These are phyloP conservation scores for Aphrocallistes beatrix DNA, from an alignment of 37 sponge, comb jelly and placozoan genomes.

Conservation along the genomic window DNA sequence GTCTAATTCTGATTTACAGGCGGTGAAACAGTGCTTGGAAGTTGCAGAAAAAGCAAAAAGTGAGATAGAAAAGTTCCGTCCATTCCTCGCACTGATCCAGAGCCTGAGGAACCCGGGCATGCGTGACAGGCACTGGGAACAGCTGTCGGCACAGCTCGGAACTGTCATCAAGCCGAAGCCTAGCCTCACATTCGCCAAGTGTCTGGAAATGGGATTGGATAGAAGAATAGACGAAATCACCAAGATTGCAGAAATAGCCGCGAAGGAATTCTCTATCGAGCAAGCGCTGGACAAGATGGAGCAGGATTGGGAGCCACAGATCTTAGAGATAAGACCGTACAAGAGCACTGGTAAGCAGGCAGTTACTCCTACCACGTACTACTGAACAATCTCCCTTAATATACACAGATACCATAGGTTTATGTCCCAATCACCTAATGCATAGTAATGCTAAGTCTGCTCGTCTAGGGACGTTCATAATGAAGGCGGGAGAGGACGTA, in stretches of 20 bases:
- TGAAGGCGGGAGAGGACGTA: conserved; percentile 76
- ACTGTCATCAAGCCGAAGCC: conserved; percentile 74
- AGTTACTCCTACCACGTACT: not conserved
- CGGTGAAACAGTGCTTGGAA: conserved; percentile 53
- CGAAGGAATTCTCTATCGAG: conserved; percentile 94
- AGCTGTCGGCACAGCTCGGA: conserved; percentile 61
- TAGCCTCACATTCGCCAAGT: conserved; percentile 72
- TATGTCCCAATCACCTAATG: no score
- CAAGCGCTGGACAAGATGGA: conserved; percentile 98
- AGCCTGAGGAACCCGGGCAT: conserved; percentile 94
- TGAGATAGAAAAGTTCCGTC: conserved; percentile 90
- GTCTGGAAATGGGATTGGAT: conserved; percentile 53
- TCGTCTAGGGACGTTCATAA: conserved; percentile 46
- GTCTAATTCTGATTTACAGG: conserved; percentile 22
- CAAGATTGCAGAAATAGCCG: conserved; percentile 79
- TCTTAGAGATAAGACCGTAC: conserved; percentile 65
- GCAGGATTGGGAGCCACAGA: conserved; percentile 75
- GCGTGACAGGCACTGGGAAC: conserved; percentile 77
- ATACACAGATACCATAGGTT: no score
- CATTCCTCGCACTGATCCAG: conserved; percentile 86
- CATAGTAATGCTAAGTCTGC: not conserved
- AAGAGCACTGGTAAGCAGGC: conserved; percentile 57
- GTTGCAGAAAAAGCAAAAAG: conserved; percentile 72
- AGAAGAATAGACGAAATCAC: not conserved
- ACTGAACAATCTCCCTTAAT: no score